Evolutionary conservation across 2,888 invertebrate species (phyloP).

Genomic region (Ptychoptera albimana): DNA sequence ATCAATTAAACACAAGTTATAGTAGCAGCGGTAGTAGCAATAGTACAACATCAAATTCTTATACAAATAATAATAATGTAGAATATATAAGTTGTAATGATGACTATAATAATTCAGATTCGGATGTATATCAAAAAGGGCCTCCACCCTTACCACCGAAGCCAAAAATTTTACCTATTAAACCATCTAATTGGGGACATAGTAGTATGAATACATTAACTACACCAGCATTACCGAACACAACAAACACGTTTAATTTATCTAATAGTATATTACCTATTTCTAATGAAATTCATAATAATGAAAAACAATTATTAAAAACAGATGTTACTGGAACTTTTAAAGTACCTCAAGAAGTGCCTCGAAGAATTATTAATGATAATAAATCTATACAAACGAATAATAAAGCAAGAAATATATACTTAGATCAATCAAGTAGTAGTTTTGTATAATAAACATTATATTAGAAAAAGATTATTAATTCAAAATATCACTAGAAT

Average conservation of each 20-base stretch:
- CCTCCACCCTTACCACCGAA: conserved; percentile 63
- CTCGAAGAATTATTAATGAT: conserved; percentile 16
- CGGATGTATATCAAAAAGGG: conserved; percentile 19
- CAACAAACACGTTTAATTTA: conserved; percentile 15
- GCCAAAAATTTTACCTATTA: conserved; percentile 52
- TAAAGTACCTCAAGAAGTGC: conserved; percentile 18
- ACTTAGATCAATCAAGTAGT: conserved; percentile 45
- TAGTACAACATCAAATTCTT: not conserved
- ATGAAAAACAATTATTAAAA: conserved; percentile 6
- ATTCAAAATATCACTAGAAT: too few species aligned
- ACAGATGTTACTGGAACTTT: conserved; percentile 9
- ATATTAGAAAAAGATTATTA: too few species aligned
- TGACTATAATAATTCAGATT: conserved; percentile 10
- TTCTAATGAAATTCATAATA: not conserved
- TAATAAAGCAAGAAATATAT: conserved; percentile 29
- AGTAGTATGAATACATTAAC: conserved; percentile 1
- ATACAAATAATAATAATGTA: not conserved
- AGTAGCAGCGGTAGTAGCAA: conserved; percentile 1
- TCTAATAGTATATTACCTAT: not conserved
- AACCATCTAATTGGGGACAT: conserved; percentile 39
- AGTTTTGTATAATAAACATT: conserved; percentile 41
- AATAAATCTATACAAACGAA: conserved; percentile 12
- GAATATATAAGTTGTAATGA: conserved; percentile 1
- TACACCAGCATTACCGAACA: conserved; percentile 9
- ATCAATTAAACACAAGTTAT: conserved; percentile 3